Evolutionary conservation across 2,888 invertebrate species (phyloP), one percentile per base, ranked within the genome.

Genomic region (Sphecodes monilicornis): DNA sequence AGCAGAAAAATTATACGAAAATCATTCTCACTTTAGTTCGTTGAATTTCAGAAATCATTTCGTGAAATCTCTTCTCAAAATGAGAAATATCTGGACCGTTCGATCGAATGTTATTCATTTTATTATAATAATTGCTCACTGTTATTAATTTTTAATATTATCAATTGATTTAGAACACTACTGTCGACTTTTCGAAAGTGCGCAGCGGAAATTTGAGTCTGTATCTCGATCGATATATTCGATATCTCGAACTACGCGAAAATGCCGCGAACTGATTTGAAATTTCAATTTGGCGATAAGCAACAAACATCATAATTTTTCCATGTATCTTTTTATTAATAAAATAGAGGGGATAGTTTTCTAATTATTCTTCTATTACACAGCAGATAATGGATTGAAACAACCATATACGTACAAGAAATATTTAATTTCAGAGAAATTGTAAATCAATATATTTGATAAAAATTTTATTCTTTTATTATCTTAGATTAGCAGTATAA

Each of bases 31-130:
- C 94, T 41, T 90, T 86, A 80, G 92, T 93, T 84, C 90, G 92
- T 64, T 92, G 90, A 32, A 93, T 64, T 60, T 94, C 93, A 75
- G 91, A 88, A 11, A 93, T 76, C 73, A 91, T 91, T 84, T 91
- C 91, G 18, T 88, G 86, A 54, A 94, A 81, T 85, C 88, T 85
- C 41, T 89, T 80, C 76, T 94, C 94, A 16, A 94, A 90, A 50
- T 90, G 82, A 74, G 76, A 86, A 70, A 92, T 83, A 73, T 92
- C 89, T 29, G 80, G 60, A 3, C 43, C 29, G 32, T 76, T 82
- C 32, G 72, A 46, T 29, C 32, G 70, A n/a, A 68, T 50, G 10
- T 71, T 75, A 29, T 72, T 54, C 85, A 86, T 86, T 57, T 78
- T 74, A 39, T 13, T 39, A 46, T n/a, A 0, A 22, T 64, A 39